Evolutionary conservation across 2,888 invertebrate species (phyloP).

Genomic region (Petrolisthes cinctipes): DNA sequence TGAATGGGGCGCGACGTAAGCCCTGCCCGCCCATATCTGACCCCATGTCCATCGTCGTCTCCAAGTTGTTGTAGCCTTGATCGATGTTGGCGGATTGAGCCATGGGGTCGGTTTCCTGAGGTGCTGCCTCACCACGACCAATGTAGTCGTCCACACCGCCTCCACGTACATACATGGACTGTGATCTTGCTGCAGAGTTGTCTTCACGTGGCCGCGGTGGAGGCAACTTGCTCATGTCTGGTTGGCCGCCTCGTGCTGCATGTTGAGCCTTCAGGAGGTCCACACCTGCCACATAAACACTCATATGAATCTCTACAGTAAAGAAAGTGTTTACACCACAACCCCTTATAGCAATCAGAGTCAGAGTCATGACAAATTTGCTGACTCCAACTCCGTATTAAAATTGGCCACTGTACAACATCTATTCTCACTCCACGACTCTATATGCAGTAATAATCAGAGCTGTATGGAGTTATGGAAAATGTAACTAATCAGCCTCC

Average conservation of each 20-base stretch:
- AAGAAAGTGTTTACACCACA: too few relatives aligned
- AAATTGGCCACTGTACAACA: not conserved
- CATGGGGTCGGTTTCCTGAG: conserved; percentile 28
- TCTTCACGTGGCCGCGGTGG: conserved; percentile 32
- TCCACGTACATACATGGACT: conserved; percentile 36
- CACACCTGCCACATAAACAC: conserved; percentile 48
- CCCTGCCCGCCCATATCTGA: conserved; percentile 57
- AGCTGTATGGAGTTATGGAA: too few relatives aligned
- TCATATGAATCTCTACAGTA: not conserved
- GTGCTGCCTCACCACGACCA: conserved; percentile 5
- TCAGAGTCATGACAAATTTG: not conserved
- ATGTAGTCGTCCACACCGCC: conserved; percentile 45
- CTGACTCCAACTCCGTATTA: too few relatives aligned
- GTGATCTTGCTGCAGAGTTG: conserved; percentile 21
- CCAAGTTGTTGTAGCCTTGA: conserved; percentile 45
- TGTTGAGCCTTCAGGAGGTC: conserved; percentile 57
- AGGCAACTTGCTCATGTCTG: conserved; percentile 48
- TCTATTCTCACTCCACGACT: not conserved
- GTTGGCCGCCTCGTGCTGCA: conserved; percentile 42
- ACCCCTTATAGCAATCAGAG: not conserved
- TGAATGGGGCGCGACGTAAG: conserved; percentile 42
- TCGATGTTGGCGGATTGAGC: conserved; percentile 36
- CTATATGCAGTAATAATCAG: too few relatives aligned
- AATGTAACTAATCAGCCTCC: too few relatives aligned
- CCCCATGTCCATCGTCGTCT: conserved; percentile 54